phyloP scores from a whole-genome alignment of 2,113 vertebrate species.

The Macroglossus sobrinus region DNA sequence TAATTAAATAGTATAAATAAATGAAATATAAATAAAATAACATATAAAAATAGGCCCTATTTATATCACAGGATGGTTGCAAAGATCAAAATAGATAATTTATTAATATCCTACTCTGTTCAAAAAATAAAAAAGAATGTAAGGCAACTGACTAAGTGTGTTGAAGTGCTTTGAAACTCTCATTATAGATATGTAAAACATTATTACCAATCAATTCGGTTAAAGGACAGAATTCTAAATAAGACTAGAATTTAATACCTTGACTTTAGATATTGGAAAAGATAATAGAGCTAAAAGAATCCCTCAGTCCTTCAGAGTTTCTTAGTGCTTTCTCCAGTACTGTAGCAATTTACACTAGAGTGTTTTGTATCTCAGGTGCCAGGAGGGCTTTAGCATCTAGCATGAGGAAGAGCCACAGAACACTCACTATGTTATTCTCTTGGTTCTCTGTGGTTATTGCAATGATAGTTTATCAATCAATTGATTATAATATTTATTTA shows the following conservation, averaged over 20 bases:
- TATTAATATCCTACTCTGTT: background rate
- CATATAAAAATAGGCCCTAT: background rate
- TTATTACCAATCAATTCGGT: too few species aligned
- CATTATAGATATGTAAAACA: background rate
- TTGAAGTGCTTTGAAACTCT: background rate
- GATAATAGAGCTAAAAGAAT: background rate
- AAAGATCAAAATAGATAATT: background rate
- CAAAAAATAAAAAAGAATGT: background rate
- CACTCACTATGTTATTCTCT: background rate
- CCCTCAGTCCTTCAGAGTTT: background rate
- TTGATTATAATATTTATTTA: background rate
- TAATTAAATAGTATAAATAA: background rate
- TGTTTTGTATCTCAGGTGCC: background rate
- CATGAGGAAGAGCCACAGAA: background rate
- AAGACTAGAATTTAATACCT: background rate
- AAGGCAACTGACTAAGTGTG: background rate
- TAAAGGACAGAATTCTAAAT: background rate
- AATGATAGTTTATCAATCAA: background rate
- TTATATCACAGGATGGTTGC: background rate
- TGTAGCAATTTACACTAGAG: background rate
- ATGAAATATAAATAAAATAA: background rate
- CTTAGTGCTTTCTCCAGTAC: background rate
- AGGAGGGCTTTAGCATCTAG: background rate
- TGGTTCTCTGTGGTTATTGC: background rate
- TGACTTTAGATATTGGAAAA: background rate